phyloP scores from a whole-genome alignment of 2,888 invertebrate genomes.

The Steinernema hermaphroditum region DNA sequence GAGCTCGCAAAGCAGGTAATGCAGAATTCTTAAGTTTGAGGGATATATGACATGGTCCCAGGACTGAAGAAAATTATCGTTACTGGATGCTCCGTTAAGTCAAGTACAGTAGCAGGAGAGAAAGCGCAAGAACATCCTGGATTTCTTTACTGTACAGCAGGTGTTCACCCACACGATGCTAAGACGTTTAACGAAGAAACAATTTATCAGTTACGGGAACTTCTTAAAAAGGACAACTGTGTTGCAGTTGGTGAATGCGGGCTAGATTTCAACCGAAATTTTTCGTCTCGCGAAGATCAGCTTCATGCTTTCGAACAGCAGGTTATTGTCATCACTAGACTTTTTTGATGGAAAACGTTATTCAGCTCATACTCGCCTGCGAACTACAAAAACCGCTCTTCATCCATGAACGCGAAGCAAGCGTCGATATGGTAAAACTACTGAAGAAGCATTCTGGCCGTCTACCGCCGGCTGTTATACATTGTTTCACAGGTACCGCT shows the following conservation, averaged over 20 bases:
- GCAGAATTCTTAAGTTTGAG: no score
- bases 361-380: conserved; percentile 81
- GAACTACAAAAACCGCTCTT: conserved; percentile 83
- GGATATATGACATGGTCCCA: no score
- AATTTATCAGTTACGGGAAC: conserved; percentile 33
- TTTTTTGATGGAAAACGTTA: conserved; percentile 4
- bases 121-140: conserved; percentile 51
- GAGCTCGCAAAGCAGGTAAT: conserved; percentile 58
- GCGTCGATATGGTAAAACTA: conserved; percentile 81
- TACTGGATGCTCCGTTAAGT: conserved; percentile 58
- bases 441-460: conserved; percentile 65
- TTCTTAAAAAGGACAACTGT: conserved; percentile 77
- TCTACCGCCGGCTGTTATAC: conserved; percentile 82
- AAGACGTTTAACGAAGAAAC: conserved; percentile 53
- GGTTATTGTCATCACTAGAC: no score
- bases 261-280: conserved; percentile 88
- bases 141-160: conserved; percentile 63
- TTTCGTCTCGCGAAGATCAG: conserved; percentile 86
- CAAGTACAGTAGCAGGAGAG: conserved; percentile 48
- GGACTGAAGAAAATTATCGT: conserved; percentile 50
- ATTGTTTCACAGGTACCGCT: conserved; percentile 86
- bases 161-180: conserved; percentile 65
- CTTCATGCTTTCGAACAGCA: conserved; percentile 81
- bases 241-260: conserved; percentile 93
- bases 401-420: conserved; percentile 88